A percentile compares a stretch with the other conserved stretches of the same genome.
Conservation (phyloP, 2,797 vertebrate species). For the Falco peregrinus region DNA sequence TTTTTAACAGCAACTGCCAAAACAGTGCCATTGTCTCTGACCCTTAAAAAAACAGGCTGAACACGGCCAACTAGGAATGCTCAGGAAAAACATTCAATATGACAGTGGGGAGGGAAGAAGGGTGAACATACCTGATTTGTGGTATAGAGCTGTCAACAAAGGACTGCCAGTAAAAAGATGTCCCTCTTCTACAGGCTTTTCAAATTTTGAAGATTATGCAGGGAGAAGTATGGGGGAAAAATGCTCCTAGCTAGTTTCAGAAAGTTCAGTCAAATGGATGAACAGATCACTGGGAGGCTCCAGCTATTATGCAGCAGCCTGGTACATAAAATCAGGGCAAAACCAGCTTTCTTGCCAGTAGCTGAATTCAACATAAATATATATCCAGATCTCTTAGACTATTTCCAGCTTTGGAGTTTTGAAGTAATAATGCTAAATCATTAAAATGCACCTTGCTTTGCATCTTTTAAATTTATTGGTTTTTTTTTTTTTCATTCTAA, state of each 20-base stretch:
- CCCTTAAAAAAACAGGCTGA: background rate
- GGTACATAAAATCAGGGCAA: slow-evolving; percentile 33
- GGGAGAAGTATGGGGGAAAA: background rate
- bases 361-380: slow-evolving; percentile 27
- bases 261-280: slow-evolving; percentile 58
- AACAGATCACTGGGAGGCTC: slow-evolving; percentile 1
- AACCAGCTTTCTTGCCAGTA: slow-evolving; percentile 25
- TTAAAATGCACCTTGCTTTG: background rate
- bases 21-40: background rate
- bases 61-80: background rate
- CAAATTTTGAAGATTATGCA: background rate
- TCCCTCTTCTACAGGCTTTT: background rate
- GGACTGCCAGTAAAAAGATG: background rate
- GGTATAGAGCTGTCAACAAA: background rate
- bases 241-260: background rate
- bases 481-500: background rate
- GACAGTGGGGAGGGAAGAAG: background rate
- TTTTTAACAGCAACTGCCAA: background rate
- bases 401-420: background rate
- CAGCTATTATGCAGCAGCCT: slow-evolving; percentile 16
- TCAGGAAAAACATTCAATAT: background rate
- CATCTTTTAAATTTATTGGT: background rate
- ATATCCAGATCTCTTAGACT: background rate
- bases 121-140: background rate
- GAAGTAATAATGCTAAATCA: background rate